phyloP scores from a whole-genome alignment of 2,113 vertebrate genomes.

The Aix galericulata region DNA sequence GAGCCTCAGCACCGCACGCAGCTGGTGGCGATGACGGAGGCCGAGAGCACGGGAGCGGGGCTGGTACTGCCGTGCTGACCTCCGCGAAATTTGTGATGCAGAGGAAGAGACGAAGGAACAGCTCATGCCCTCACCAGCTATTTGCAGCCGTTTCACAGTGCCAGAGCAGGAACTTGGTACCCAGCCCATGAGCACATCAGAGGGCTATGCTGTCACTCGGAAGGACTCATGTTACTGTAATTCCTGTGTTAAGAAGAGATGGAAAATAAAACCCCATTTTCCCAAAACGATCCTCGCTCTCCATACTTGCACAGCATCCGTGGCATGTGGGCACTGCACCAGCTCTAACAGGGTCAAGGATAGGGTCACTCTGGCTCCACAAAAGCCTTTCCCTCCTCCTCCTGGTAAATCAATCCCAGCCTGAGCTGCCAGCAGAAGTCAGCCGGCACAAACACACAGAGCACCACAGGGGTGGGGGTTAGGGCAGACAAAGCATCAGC shows the following conservation, averaged over 20 bases:
- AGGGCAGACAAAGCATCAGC: neutral
- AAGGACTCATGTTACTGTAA: constrained; percentile 19
- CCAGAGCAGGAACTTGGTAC: constrained; percentile 28
- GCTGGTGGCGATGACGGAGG: rapidly evolving
- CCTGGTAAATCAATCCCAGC: constrained; percentile 15
- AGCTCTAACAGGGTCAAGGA: neutral
- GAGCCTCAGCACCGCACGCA: neutral
- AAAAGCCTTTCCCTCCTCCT: neutral
- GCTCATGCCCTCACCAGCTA: neutral
- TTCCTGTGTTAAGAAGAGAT: neutral
- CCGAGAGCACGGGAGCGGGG: rapidly evolving
- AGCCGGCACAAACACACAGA: neutral
- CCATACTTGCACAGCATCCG: neutral
- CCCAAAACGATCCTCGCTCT: neutral
- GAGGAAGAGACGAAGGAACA: neutral
- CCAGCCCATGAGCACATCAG: neutral
- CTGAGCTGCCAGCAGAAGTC: neutral
- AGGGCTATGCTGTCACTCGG: neutral
- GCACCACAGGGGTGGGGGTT: neutral
- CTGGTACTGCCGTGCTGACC: neutral
- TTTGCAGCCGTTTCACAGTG: constrained; percentile 20
- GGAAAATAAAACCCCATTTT: constrained; percentile 34
- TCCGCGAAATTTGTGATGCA: neutral
- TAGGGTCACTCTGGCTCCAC: neutral
- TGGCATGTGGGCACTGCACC: constrained; percentile 10